Conservation (phyloP, 1,140 invertebrate genomes). For the Chelonus insularis region DNA sequence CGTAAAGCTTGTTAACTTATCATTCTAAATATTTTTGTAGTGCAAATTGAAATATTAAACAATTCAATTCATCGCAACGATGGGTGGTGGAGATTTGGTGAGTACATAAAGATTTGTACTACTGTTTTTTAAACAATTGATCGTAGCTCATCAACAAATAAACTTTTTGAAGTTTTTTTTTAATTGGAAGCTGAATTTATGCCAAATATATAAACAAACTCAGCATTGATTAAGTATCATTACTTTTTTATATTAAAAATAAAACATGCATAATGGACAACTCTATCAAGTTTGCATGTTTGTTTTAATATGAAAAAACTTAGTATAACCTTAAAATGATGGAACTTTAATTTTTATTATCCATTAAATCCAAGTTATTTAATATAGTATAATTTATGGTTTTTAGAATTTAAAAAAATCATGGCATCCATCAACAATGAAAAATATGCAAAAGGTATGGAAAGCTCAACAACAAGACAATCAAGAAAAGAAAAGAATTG, state of each 20-base stretch:
- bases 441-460: constrained; percentile 78
- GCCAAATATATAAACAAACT: background rate
- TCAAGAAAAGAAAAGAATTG: constrained; percentile 69
- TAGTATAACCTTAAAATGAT: background rate
- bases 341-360: constrained; percentile 11
- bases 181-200: background rate
- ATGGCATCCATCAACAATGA: constrained; percentile 79
- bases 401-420: constrained; percentile 75
- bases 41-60: no score
- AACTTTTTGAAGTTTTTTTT: no score
- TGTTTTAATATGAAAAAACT: no score
- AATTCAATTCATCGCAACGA: constrained; percentile 36
- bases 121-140: no score
- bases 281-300: no score
- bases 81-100: constrained; percentile 66
- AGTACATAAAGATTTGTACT: constrained; percentile 34
- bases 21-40: background rate
- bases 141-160: no score
- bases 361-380: constrained; percentile 1
- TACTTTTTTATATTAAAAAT: no score
- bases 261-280: no score
- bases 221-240: no score
- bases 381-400: constrained; percentile 5
- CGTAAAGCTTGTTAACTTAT: background rate
- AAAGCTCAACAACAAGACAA: constrained; percentile 75